Conservation (phyloP, 2,888 invertebrate genomes). For the Athripsodes cinereus region DNA sequence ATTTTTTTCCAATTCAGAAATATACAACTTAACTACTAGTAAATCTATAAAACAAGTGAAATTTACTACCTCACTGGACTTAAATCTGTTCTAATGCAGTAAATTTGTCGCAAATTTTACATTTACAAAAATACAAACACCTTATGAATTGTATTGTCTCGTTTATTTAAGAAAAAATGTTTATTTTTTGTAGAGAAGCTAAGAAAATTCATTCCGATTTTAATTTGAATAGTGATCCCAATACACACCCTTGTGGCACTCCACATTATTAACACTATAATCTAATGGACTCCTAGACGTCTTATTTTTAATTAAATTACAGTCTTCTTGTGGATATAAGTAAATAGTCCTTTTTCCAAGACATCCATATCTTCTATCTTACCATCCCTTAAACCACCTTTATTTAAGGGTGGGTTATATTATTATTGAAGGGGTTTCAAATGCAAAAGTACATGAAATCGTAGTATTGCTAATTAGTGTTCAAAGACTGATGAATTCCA, state of each 20-base stretch:
- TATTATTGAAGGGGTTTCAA: not conserved
- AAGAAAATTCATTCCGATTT: not conserved
- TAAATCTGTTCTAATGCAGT: too few species aligned
- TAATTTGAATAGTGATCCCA: not conserved
- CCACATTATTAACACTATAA: not conserved
- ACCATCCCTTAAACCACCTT: not conserved
- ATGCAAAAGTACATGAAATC: not conserved
- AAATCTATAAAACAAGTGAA: too few species aligned
- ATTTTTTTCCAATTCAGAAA: too few species aligned
- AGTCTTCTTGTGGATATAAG: not conserved
- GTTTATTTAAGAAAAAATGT: too few species aligned
- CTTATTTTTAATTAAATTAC: not conserved
- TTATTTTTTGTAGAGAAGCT: not conserved
- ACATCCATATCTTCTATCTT: not conserved
- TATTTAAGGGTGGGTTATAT: constrained; percentile 6
- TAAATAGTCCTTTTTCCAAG: not conserved
- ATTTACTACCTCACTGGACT: too few species aligned
- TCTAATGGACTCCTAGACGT: not conserved
- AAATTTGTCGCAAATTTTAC: too few species aligned
- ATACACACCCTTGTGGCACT: not conserved
- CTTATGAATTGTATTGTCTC: too few species aligned
- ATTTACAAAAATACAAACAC: too few species aligned
- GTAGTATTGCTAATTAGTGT: constrained; percentile 25
- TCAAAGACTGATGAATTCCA: constrained; percentile 22
- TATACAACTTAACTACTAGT: too few species aligned